Evolutionary conservation across 2,113 vertebrate genomes (phyloP).

Genomic region (Notothenia rossii): DNA sequence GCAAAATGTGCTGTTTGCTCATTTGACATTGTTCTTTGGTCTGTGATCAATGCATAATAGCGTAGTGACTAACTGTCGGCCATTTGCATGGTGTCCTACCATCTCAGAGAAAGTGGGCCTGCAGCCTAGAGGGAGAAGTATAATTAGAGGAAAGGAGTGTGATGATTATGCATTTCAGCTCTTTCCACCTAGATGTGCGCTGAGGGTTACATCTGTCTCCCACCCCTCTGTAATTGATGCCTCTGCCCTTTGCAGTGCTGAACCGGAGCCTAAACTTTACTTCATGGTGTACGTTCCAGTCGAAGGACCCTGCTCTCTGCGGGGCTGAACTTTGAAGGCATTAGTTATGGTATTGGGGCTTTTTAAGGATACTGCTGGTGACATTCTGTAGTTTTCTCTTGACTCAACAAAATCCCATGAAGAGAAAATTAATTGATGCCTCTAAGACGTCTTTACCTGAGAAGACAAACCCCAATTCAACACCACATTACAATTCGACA

Average conservation of each 20-base stretch:
- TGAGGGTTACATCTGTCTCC: constrained; percentile 22
- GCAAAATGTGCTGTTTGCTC: constrained; percentile 47
- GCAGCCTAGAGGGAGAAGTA: constrained; percentile 79
- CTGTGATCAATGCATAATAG: constrained; percentile 63
- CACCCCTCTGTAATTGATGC: constrained; percentile 41
- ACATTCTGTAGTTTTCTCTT: not conserved
- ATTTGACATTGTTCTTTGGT: constrained; percentile 70
- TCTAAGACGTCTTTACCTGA: not conserved
- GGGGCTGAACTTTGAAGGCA: not conserved
- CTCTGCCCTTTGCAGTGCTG: constrained; percentile 52
- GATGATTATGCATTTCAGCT: constrained; percentile 78
- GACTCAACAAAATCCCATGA: not conserved
- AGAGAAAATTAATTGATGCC: not conserved
- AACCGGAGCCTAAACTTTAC: constrained; percentile 8
- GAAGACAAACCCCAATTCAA: not conserved
- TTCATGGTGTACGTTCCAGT: not conserved
- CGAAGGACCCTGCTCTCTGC: not conserved
- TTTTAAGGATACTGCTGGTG: not conserved
- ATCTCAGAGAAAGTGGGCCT: constrained; percentile 80
- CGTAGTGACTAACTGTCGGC: constrained; percentile 87
- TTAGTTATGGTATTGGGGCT: not conserved
- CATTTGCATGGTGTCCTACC: constrained; percentile 83
- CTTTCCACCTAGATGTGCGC: constrained; percentile 26
- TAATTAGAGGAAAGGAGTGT: constrained; percentile 82
- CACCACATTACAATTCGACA: not conserved